Base-by-base conservation (phyloP, 2,113 vertebrate species). In the Butorides virescens region DNA sequence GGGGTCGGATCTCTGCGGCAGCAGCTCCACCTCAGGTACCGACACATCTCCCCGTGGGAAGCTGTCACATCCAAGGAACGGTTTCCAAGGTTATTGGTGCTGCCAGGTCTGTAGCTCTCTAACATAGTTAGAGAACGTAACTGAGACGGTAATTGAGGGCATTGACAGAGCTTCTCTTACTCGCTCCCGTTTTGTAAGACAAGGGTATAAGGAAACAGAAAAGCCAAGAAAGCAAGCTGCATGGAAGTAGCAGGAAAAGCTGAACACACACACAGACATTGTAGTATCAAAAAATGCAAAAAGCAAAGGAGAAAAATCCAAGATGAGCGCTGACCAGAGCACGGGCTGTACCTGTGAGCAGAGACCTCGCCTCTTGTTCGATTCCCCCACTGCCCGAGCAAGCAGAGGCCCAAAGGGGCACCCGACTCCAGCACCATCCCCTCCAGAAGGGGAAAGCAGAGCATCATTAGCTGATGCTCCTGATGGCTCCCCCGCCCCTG, bases 51-150 rank as follows among this genome's bases (percentile, higher is more conserved):
- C 2, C 42, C 14, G 7, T 6, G 66, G 36, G n/a, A 39, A 44
- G 52, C 23, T 32, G 52, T 42, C 68, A 52, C 44, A 42, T 65
- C 44, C 17, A 27, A 34, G 46, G 23, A 27, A 34, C 3, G 4
- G 37, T 37, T 75, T 66, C 52, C 2, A 0, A 37, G 36, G 29
- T 44, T 19, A 32, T 44, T 0, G 0, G 46, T 52, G 53, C 70
- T 75, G 70, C 32, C 61, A 29, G 17, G 36, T 49, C 66, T 44
- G 68, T 19, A 67, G 44, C n/a, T 71, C 47, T 65, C 47, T 23
- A 46, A 13, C 34, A 70, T 3, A 37, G 47, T 34, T 30, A 79
- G 61, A 56, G 42, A 66, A 8, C 10, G 23, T 53, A 87, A 70
- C 0, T 67, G 30, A 58, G 58, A 30, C 30, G 47, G 30, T 18